Conservation (phyloP, 2,888 invertebrate genomes). For the Omphaloscelis lunosa region DNA sequence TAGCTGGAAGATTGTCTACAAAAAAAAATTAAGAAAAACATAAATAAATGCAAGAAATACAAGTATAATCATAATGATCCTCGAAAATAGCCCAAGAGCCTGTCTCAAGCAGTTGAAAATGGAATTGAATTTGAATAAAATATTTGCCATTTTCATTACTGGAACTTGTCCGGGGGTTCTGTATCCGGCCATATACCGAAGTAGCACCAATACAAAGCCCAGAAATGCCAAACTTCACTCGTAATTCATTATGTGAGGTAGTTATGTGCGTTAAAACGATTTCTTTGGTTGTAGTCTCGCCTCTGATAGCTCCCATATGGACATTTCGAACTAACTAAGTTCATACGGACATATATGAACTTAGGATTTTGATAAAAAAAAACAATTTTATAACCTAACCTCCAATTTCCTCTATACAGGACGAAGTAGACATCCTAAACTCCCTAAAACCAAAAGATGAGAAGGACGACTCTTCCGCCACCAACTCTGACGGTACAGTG, state of each 20-base stretch:
- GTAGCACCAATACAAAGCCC: not conserved
- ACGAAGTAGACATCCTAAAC: constrained; percentile 93
- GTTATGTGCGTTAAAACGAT: not conserved
- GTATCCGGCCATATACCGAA: not conserved
- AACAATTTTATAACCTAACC: not conserved
- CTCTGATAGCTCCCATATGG: not conserved
- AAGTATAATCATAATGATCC: not conserved
- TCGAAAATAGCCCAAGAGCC: not conserved
- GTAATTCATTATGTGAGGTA: not conserved
- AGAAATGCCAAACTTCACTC: not conserved
- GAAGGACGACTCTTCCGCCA: constrained; percentile 81
- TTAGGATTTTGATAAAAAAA: not conserved
- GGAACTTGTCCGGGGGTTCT: not conserved
- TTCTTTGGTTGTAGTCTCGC: not conserved
- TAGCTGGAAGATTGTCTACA: not conserved
- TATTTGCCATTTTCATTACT: not conserved
- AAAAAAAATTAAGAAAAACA: not conserved
- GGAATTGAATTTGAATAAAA: not conserved
- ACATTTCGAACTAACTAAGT: not conserved
- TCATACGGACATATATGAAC: no score
- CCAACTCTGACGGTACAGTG: constrained; percentile 69
- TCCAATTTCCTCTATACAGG: constrained; percentile 76
- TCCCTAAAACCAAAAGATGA: constrained; percentile 93
- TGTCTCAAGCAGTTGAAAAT: not conserved
- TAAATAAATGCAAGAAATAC: not conserved